Evolutionary conservation across 2,797 vertebrate species (phyloP).

Genomic region (Gymnocypris eckloni): DNA sequence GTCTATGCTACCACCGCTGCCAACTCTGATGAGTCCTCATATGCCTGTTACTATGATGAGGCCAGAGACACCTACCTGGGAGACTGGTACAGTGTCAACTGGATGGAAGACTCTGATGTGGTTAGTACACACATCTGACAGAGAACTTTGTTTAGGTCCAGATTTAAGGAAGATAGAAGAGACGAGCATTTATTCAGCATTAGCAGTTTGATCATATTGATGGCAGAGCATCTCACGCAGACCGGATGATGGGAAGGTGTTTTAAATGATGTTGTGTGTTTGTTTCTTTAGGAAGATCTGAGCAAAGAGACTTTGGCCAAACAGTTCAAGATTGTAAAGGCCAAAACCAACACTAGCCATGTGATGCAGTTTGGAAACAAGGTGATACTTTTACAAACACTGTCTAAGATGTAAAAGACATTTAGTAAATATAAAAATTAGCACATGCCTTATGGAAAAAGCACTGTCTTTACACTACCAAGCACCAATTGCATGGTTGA

Average conservation of each 20-base stretch:
- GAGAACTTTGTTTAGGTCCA: neutral
- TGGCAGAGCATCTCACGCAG: too few relatives aligned
- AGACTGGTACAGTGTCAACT: conserved; percentile 97
- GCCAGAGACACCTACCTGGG: conserved; percentile 91
- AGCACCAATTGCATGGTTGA: neutral
- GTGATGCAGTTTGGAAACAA: conserved; percentile 97
- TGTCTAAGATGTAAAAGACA: neutral
- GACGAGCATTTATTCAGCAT: neutral
- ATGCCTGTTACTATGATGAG: conserved; percentile 95
- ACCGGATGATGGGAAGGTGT: neutral
- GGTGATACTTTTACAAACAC: conserved; percentile 70
- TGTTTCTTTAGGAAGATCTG: conserved; percentile 88
- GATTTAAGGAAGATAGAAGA: neutral
- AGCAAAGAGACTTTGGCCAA: conserved; percentile 86
- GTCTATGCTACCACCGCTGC: conserved; percentile 96
- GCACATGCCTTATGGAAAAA: neutral
- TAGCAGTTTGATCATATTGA: neutral
- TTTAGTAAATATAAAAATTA: neutral
- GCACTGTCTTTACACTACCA: neutral
- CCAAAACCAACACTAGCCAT: conserved; percentile 93
- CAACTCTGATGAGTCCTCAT: conserved; percentile 89
- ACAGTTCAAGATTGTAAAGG: conserved; percentile 92
- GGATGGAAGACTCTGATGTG: conserved; percentile 97
- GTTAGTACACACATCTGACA: conserved; percentile 68
- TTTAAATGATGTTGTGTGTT: conserved; percentile 5